Evolutionary conservation across 2,888 invertebrate genomes (phyloP).

Genomic region (Tryphoninae sp.): DNA sequence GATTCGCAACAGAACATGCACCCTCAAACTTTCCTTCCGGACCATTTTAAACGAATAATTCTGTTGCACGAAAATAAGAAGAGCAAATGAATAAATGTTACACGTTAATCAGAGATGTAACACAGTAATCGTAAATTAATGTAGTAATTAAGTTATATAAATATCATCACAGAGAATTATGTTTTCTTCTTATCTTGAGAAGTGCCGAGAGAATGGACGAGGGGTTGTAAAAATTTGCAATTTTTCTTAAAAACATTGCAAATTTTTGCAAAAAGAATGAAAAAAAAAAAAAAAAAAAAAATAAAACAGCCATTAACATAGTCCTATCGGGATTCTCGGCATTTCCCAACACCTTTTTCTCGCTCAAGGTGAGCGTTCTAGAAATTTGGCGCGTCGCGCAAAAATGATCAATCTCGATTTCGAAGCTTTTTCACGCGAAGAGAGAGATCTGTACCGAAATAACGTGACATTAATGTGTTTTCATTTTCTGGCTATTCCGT

Average conservation of each 20-base stretch:
- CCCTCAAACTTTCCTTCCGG: constrained; percentile 22
- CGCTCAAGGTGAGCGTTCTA: neutral
- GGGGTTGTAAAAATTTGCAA: constrained; percentile 9
- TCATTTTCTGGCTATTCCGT: neutral
- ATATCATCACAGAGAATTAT: constrained; percentile 77
- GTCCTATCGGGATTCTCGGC: constrained; percentile 5
- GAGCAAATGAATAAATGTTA: constrained; percentile 29
- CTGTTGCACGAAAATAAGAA: constrained; percentile 24
- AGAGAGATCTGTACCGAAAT: neutral
- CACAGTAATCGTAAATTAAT: constrained; percentile 64
- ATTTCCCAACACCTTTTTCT: neutral
- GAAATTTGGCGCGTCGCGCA: constrained; percentile 15
- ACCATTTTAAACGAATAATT: constrained; percentile 34
- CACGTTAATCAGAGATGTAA: constrained; percentile 63
- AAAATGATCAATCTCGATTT: constrained; percentile 29
- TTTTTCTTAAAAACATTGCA: constrained; percentile 20
- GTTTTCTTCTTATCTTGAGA: constrained; percentile 55
- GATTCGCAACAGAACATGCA: constrained; percentile 34
- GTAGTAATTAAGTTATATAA: constrained; percentile 72
- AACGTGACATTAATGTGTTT: neutral
- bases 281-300: neutral
- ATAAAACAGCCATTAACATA: neutral
- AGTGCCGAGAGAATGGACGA: constrained; percentile 27
- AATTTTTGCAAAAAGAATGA: neutral
- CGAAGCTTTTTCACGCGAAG: constrained; percentile 6